Evolutionary conservation across 1,140 invertebrate genomes (phyloP), one percentile per base, ranked within the genome.

Genomic region (Spodoptera frugiperda): DNA sequence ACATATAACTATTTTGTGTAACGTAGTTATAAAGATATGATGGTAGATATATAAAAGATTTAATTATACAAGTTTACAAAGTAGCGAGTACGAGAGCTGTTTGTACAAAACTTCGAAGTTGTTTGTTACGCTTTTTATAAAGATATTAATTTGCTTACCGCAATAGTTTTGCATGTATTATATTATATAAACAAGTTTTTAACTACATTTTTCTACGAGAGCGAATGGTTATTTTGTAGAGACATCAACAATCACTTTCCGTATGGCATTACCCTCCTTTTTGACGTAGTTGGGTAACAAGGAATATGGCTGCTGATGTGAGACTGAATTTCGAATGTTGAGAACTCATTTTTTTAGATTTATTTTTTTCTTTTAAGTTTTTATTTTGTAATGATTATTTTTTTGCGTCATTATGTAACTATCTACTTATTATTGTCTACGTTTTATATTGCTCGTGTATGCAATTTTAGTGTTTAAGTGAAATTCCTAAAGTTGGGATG

Each of bases 241-340:
- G 87, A 86, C 89, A 89, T 87, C 83, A 81, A 81, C 78, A 80
- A 75, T 80, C 84, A 81, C 63, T 83, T 84, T 88, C 86, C 84
- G 78, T n/a, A 81, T 21, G 14, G 25, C 21, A 65, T 59, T 59
- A 59, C 44, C 54, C 44, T 61, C 44, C 55, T 73, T 59, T 57
- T 72, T n/a, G 68, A 57, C 30, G 68, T 54, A 55, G 51, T 71
- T 33, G 33, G 51, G 53, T 71, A 71, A 71, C 5, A 1, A 17
- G 79, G 81, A 84, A 83, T 85, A 79, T 84, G 81, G 70, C 55
- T 82, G 82, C 76, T 83, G 81, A 87, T 89, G 85, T 85, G 14
- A 78, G 87, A 89, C 88, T 91, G 85, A 91, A 44, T 30, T 73
- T 48, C 85, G 81, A 73, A 61, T 21, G 63, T 21, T 15, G 57